These are phyloP conservation scores for Bambusicola thoracicus DNA, from an alignment of 2,113 vertebrate genomes.

Conservation along the genomic window DNA sequence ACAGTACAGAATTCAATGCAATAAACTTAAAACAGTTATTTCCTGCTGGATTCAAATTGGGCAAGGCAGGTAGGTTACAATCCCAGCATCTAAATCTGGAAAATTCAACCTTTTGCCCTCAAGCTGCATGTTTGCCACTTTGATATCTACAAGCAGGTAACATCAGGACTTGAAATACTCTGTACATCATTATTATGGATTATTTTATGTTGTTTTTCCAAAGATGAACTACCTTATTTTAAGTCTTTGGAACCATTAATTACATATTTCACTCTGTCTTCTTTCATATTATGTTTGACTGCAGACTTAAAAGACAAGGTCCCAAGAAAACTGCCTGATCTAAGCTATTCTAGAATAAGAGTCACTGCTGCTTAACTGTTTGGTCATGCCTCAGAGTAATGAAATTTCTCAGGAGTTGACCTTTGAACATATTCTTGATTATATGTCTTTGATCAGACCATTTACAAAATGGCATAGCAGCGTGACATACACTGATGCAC, in stretches of 20 bases:
- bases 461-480: neutral
- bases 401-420: neutral
- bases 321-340: neutral
- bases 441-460: neutral
- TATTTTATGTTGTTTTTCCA: neutral
- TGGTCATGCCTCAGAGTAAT: neutral
- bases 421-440: neutral
- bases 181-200: neutral
- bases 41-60: neutral
- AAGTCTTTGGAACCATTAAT: neutral
- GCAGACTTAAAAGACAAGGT: neutral
- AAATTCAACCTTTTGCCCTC: neutral
- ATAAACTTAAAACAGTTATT: neutral
- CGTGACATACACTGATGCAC: neutral
- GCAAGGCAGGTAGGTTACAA: neutral
- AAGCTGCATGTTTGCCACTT: neutral
- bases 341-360: neutral
- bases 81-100: neutral
- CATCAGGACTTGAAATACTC: neutral
- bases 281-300: neutral
- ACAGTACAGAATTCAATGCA: neutral
- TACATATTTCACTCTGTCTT: accelerated
- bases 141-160: neutral
- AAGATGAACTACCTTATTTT: neutral
- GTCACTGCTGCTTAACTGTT: neutral